Evolutionary conservation across 35 echinoderm and acorn worm species (phyloP).

Genomic region (Heliocidaris tuberculata): DNA sequence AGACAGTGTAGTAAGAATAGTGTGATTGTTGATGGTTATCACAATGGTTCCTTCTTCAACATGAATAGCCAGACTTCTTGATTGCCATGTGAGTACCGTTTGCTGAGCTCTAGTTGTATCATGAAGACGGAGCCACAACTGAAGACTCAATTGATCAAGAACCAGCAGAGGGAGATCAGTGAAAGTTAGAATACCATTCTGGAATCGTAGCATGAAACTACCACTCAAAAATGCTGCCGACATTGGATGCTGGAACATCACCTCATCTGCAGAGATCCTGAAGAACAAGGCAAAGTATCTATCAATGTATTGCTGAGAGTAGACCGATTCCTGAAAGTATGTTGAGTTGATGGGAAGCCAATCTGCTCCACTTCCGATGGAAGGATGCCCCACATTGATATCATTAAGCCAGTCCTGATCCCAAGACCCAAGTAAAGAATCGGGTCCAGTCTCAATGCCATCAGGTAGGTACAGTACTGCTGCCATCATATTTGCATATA

Average conservation of each 20-base stretch:
- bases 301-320: conserved; percentile 58
- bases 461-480: conserved; percentile 17
- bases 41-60: neutral
- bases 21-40: conserved; percentile 22
- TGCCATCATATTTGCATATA: conserved; percentile 52
- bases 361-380: neutral
- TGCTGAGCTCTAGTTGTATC: conserved; percentile 36
- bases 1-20: conserved; percentile 43
- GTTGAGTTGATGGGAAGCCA: conserved; percentile 55
- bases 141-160: conserved; percentile 57
- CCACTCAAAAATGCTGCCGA: conserved; percentile 23
- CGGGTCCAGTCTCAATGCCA: neutral
- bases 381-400: conserved; percentile 50
- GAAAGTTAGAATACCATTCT: conserved; percentile 39
- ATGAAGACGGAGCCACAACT: conserved; percentile 50
- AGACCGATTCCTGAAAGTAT: conserved; percentile 45
- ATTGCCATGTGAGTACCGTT: conserved; percentile 48
- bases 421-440: conserved; percentile 59
- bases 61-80: conserved; percentile 36
- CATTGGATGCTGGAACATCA: conserved; percentile 37
- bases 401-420: conserved; percentile 68
- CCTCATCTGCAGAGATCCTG: conserved; percentile 21
- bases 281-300: neutral
- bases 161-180: neutral
- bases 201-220: conserved; percentile 63